Evolutionary conservation across 2,113 vertebrate species (phyloP).

Genomic region (Pelobates fuscus): DNA sequence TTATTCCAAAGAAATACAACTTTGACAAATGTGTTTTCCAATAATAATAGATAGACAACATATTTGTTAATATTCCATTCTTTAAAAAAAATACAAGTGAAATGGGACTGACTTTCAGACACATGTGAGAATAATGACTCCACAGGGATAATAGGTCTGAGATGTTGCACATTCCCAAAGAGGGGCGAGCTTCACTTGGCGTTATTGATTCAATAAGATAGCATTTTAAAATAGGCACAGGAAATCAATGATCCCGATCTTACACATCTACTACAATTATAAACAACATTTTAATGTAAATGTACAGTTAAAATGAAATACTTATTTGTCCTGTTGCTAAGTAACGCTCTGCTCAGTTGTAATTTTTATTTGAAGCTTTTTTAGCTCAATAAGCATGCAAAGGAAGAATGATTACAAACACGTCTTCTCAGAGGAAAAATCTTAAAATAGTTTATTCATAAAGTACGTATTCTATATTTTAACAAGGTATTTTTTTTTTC

Average conservation of each 20-base stretch:
- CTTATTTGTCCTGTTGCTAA: conserved; percentile 39
- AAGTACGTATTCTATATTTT: not conserved
- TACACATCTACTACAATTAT: conserved; percentile 43
- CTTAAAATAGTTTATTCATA: not conserved
- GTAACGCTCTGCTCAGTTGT: conserved; percentile 14
- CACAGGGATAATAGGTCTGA: not conserved
- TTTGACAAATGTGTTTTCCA: not conserved
- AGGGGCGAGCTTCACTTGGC: conserved; percentile 4
- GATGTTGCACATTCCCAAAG: conserved; percentile 19
- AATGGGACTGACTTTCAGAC: not conserved
- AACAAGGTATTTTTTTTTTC: too few species aligned
- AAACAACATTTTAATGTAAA: conserved; percentile 42
- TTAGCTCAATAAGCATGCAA: not conserved
- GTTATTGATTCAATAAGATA: conserved; percentile 39
- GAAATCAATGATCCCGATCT: conserved; percentile 40
- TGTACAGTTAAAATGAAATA: conserved; percentile 38
- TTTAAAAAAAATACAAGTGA: not conserved
- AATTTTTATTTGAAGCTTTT: conserved; percentile 11
- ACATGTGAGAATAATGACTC: conserved; percentile 21
- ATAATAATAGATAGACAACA: too few species aligned
- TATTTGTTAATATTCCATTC: not conserved
- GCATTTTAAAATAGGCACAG: conserved; percentile 27
- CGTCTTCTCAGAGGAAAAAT: not conserved
- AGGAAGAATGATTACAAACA: not conserved
- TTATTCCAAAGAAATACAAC: too few species aligned